These are phyloP conservation scores for Pseudomyrmex gracilis DNA, from an alignment of 1,140 invertebrate species.

Conservation along the genomic window DNA sequence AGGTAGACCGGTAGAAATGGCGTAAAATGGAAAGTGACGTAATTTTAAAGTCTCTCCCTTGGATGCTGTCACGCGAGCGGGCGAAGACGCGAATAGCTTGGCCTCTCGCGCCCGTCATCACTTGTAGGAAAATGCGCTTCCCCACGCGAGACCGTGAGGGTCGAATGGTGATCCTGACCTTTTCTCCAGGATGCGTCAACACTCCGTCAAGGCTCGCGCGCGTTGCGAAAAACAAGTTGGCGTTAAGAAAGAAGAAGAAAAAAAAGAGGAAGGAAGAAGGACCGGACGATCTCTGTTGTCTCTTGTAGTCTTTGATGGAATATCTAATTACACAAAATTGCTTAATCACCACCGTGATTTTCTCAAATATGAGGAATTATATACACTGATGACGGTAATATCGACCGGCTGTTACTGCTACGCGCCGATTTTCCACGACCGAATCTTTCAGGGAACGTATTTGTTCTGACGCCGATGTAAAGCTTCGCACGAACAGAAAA, in stretches of 20 bases:
- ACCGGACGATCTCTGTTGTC: neutral
- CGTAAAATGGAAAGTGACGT: slow-evolving; percentile 69
- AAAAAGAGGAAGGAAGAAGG: neutral
- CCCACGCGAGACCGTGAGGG: slow-evolving; percentile 21
- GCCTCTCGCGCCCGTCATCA: slow-evolving; percentile 31
- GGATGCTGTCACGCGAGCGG: slow-evolving; percentile 36
- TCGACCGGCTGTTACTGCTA: neutral
- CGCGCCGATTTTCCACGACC: neutral
- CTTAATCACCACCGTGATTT: neutral
- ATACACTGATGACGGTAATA: neutral
- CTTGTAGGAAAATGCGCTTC: slow-evolving; percentile 14
- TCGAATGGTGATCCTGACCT: slow-evolving; percentile 70
- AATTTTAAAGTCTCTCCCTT: slow-evolving; percentile 52
- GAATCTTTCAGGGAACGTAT: neutral
- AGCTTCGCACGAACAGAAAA: too few relatives aligned
- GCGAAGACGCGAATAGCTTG: slow-evolving; percentile 1
- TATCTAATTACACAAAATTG: slow-evolving; percentile 33
- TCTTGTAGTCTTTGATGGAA: neutral
- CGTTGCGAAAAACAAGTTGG: slow-evolving; percentile 31
- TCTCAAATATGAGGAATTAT: neutral
- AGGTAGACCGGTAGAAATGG: slow-evolving; percentile 48
- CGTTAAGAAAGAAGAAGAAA: slow-evolving; percentile 24
- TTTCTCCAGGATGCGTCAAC: slow-evolving; percentile 67
- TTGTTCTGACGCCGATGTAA: neutral
- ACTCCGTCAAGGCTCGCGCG: slow-evolving; percentile 21